Conservation (phyloP, 2,113 vertebrate genomes). For the Marcusenius ussheri region DNA sequence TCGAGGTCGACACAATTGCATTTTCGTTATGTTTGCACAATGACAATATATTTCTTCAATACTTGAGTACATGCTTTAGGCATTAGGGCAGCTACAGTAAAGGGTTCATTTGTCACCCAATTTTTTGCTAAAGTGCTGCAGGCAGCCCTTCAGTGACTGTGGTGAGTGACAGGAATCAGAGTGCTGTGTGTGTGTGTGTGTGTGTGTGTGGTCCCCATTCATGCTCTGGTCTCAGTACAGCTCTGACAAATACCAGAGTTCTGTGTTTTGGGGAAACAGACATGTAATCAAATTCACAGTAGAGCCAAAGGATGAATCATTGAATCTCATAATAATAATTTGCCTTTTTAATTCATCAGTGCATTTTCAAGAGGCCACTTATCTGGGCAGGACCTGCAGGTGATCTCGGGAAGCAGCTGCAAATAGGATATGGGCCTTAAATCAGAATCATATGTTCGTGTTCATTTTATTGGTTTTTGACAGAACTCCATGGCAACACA, state of each 20-base stretch:
- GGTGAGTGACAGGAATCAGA: neutral
- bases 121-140: neutral
- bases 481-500: neutral
- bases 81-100: neutral
- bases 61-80: neutral
- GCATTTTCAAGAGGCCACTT: neutral
- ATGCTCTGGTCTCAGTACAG: neutral
- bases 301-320: neutral
- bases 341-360: neutral
- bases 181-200: neutral
- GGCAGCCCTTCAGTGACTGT: neutral
- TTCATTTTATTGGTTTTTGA: neutral
- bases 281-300: neutral
- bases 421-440: neutral
- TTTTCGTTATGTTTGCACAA: neutral
- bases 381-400: neutral
- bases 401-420: neutral
- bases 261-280: neutral
- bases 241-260: neutral
- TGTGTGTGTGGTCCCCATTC: neutral
- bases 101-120: neutral
- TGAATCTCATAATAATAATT: neutral
- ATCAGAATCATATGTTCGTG: neutral
- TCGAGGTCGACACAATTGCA: neutral
- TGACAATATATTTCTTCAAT: neutral